Base-by-base conservation (phyloP, 37 sponge, comb jelly and placozoan species). In the Sycon ciliatum region DNA sequence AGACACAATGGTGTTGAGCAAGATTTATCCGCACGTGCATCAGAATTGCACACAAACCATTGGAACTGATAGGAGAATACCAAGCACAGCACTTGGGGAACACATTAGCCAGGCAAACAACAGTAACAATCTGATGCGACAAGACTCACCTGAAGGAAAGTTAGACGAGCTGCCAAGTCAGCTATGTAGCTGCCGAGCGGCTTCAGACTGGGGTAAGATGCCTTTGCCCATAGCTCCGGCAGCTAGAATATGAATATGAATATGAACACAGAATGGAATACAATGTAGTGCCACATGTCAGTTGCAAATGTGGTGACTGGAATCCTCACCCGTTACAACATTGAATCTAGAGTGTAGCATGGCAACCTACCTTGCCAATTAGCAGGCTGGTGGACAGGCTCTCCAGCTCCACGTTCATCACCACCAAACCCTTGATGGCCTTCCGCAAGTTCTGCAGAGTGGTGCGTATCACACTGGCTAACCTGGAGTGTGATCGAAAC, bases 131-230 rank as follows among this genome's bases (percentile, higher is more conserved):
- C n/a, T n/a, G n/a, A n/a, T n/a, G n/a, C n/a, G n/a, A n/a, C n/a
- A n/a, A n/a, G 23, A 32, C 68, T n/a, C 30, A 75, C 67, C 67
- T 81, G 89, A 13, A 96, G 81, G 79, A 96, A 96, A 76, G 85
- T 86, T 29, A 96, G 76, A 42, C 99, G 74, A 33, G 79, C 84
- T 39, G 92, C 65, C 2, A 96, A 76, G 65, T 96, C 99, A 72
- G 53, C 80, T 33, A 96, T 76, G 72, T 96, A 96, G 73, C 89
- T 89, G 11, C 99, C 99, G 29, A 96, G 85, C 0, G 99, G 99
- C 65, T 96, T 96, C 38, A 96, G 85, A 67, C 89, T 89, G 72
- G 99, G 99, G 63, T 96, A 96, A 3, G 99, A 96, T 18, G 79
- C 37, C 62, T 92, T 92, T 32, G 89, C 87, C 99, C 99, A 96